Evolutionary conservation across 2,888 invertebrate genomes (phyloP), one percentile per base, ranked within the genome.

Genomic region (Caenorhabditis plicata): DNA sequence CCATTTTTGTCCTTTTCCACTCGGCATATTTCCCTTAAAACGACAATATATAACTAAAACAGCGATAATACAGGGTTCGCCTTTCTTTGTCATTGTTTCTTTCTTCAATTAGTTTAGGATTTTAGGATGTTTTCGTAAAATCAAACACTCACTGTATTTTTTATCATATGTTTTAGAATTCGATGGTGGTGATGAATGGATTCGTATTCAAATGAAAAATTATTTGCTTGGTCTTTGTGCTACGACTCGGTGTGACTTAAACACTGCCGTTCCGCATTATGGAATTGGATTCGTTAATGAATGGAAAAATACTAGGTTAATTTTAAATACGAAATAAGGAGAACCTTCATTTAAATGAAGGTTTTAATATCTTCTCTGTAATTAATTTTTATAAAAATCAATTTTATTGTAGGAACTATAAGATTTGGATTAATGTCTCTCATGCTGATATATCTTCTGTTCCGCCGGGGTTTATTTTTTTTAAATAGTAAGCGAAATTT

Each of bases 121-220:
- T n/a, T n/a, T n/a, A n/a, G n/a, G n/a, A n/a, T n/a, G n/a, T n/a
- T n/a, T n/a, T n/a, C n/a, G n/a, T n/a, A n/a, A n/a, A n/a, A n/a
- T n/a, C n/a, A n/a, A n/a, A n/a, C n/a, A n/a, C n/a, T n/a, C n/a
- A n/a, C n/a, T n/a, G n/a, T n/a, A n/a, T n/a, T n/a, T n/a, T n/a
- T n/a, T n/a, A 15, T 53, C 53, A n/a, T 51, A 47, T 22, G 54
- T 36, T 9, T 50, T 54, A 3, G 85, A 87, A 20, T 90, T 89
- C 88, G 90, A 91, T 82, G 96, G 96, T 43, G 92, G 94, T 22
- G 95, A 96, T 80, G 89, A 90, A 71, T 98, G 96, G 96, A 89
- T 96, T 64, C 86, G 96, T 67, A 88, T 91, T 46, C 95, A 96
- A 83, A 95, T 95, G 68, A 75, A 76, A 53, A 61, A 75, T 20